phyloP scores from a whole-genome alignment of 2,888 invertebrate genomes.

The Hypena proboscidalis region DNA sequence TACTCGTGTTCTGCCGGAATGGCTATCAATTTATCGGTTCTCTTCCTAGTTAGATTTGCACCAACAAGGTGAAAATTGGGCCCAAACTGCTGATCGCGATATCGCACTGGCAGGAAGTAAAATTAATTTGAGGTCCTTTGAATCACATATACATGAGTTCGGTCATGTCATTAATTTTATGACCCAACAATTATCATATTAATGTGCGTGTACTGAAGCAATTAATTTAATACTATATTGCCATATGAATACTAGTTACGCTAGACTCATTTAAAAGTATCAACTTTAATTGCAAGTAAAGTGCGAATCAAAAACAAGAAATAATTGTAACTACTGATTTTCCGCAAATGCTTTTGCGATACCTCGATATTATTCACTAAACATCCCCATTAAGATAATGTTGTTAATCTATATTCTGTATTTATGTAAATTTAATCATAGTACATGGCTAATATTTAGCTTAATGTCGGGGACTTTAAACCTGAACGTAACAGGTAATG shows the following conservation, averaged over 20 bases:
- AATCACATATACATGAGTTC: background rate
- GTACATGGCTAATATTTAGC: conserved; percentile 24
- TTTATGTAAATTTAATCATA: conserved; percentile 45
- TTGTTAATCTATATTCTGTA: conserved; percentile 30
- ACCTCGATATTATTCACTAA: conserved; percentile 5
- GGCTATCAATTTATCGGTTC: conserved; percentile 40
- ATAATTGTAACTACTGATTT: conserved; percentile 10
- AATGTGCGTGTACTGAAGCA: background rate
- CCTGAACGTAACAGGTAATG: conserved; percentile 36
- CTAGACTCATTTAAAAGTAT: conserved; percentile 10
- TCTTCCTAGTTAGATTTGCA: conserved; percentile 20
- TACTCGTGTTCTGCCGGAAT: conserved; percentile 26
- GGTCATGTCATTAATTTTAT: conserved; percentile 8
- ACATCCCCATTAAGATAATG: conserved; percentile 21
- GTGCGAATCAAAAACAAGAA: conserved; percentile 3
- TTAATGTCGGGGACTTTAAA: conserved; percentile 33
- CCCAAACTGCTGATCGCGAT: background rate
- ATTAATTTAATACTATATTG: background rate
- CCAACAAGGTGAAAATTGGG: conserved; percentile 18
- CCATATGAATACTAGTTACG: conserved; percentile 12
- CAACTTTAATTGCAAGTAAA: conserved; percentile 22
- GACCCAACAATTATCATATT: conserved; percentile 2
- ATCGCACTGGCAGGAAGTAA: background rate
- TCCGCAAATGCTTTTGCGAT: background rate
- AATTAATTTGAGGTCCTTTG: background rate